phyloP scores from a whole-genome alignment of 2,113 vertebrate species.

The Mus pahari region DNA sequence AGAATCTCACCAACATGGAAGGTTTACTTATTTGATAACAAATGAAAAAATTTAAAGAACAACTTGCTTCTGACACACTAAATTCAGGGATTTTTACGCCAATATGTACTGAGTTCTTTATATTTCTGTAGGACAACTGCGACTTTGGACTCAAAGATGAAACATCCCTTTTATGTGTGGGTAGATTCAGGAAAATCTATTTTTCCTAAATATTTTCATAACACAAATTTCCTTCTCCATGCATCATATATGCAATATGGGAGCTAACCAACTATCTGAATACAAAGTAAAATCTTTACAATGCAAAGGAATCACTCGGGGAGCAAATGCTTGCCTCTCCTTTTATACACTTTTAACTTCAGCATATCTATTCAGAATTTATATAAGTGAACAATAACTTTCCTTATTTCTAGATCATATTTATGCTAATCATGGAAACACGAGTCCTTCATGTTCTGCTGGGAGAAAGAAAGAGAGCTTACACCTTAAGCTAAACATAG shows the following conservation, averaged over 20 bases:
- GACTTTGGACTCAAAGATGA: constrained; percentile 16
- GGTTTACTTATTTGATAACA: constrained; percentile 4
- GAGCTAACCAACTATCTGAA: constrained; percentile 4
- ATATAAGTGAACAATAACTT: constrained; percentile 5
- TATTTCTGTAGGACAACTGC: constrained; percentile 41
- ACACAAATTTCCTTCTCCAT: constrained; percentile 31
- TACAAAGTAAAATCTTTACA: constrained; percentile 7
- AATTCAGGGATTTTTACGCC: constrained; percentile 26
- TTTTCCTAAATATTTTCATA: constrained; percentile 42
- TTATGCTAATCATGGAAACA: constrained; percentile 29
- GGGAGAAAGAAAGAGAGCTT: background rate
- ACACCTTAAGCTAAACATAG: constrained; percentile 1
- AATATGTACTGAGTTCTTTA: background rate
- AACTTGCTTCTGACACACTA: constrained; percentile 24
- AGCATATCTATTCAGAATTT: constrained; percentile 10
- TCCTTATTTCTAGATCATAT: constrained; percentile 8
- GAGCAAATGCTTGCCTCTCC: background rate
- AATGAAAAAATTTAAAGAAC: constrained; percentile 35
- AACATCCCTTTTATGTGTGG: background rate
- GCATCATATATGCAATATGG: background rate
- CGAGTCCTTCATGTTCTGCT: background rate
- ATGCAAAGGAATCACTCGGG: constrained; percentile 21
- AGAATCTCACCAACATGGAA: constrained; percentile 32
- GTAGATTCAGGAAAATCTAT: constrained; percentile 22
- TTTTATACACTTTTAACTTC: constrained; percentile 41